Evolutionary conservation across 2,797 vertebrate genomes (phyloP).

Genomic region (Chlorospingus flavigularis): DNA sequence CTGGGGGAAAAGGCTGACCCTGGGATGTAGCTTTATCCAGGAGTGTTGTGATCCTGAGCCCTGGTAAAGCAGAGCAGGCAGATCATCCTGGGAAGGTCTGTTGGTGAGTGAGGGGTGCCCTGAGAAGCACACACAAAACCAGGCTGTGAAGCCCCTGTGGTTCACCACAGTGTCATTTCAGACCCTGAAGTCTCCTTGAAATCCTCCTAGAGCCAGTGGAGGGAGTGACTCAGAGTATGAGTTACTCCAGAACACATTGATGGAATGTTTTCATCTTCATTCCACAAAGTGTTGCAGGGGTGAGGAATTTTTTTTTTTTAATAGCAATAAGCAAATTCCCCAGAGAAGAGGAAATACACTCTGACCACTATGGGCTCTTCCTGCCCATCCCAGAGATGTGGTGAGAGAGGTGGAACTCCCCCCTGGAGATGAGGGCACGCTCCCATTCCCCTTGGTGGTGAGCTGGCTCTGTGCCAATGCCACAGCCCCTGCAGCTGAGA

Average conservation of each 20-base stretch:
- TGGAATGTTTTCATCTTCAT: background rate
- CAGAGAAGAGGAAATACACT: background rate
- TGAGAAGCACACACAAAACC: background rate
- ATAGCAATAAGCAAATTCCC: background rate
- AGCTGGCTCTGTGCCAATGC: background rate
- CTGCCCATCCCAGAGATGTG: background rate
- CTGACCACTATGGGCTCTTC: background rate
- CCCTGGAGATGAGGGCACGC: background rate
- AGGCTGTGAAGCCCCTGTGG: background rate
- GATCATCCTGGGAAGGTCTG: background rate
- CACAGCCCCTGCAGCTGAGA: background rate
- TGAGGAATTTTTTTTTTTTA: background rate
- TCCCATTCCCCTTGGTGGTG: rapidly evolving
- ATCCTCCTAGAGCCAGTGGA: background rate
- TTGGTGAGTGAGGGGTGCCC: background rate
- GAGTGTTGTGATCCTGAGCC: background rate
- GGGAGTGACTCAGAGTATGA: background rate
- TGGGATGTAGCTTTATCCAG: background rate
- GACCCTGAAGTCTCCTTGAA: background rate
- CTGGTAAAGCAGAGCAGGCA: background rate
- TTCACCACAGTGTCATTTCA: background rate
- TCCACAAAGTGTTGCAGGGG: background rate
- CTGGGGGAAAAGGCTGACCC: background rate
- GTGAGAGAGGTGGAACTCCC: background rate
- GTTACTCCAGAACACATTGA: background rate